Evolutionary conservation across 2,888 invertebrate species (phyloP), one percentile per base, ranked within the genome.

Genomic region (Teleogryllus oceanicus): DNA sequence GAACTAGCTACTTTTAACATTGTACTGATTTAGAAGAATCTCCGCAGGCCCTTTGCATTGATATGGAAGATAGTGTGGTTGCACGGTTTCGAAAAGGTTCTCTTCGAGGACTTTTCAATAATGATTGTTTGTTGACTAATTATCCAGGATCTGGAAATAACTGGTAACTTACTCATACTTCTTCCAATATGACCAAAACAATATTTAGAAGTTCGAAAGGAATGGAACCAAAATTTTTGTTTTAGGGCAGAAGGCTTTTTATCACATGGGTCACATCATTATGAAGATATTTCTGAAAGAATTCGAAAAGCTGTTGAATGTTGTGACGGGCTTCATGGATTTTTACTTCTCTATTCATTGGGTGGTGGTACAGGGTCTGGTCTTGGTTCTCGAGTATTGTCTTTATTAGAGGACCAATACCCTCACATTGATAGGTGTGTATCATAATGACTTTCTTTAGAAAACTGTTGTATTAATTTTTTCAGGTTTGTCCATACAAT

Each of bases 331-430:
- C 85, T 90, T 78, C 89, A 89, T 84, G 90, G 90, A 49, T 90
- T 90, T 85, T 83, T 90, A 77, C 80, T 89, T 37, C 84, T 89
- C 82, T 88, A 89, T 85, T 90, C 90, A n/a, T 85, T 89, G 13
- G 89, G 89, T 21, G 90, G 90, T 78, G 90, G 90, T 49, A 90
- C 90, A 50, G 90, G 90, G n/a, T 90, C 90, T 75, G 90, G 90
- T 16, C 84, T 90, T 76, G 90, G 90, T 80, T 88, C 89, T 24
- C 88, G 87, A 24, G 86, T 87, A 37, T 85, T 90, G 77, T 85
- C 87, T 82, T 83, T 89, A 76, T 83, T 90, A 12, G 85, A 86
- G 21, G 89, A 90, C 83, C 83, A 86, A 83, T 90, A 88, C 84
- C 88, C 89, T 16, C 84, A 85, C 81, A 85, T 89, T 79, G 89